These are phyloP conservation scores for Amphiprion percula DNA, from an alignment of 2,113 vertebrate genomes.

Conservation along the genomic window DNA sequence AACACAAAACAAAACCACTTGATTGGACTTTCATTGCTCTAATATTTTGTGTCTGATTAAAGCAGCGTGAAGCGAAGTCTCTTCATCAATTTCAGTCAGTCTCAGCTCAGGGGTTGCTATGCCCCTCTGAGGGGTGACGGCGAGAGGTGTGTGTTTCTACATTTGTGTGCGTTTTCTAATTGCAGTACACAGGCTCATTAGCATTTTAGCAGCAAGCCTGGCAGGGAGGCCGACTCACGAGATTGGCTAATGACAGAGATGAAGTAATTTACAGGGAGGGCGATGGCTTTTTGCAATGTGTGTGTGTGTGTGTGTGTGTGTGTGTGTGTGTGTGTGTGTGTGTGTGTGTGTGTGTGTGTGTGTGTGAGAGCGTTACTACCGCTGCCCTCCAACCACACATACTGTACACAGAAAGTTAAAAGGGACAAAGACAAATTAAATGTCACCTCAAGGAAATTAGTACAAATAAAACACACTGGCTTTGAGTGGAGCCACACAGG, in stretches of 20 bases:
- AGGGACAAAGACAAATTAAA: slow-evolving; percentile 30
- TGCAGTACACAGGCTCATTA: slow-evolving; percentile 61
- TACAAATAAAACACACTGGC: slow-evolving; percentile 18
- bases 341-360: background rate
- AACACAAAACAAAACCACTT: slow-evolving; percentile 22
- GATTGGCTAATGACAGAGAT: slow-evolving; percentile 76
- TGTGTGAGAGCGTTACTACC: slow-evolving; percentile 27
- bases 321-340: slow-evolving; percentile 11
- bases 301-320: background rate
- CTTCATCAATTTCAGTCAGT: slow-evolving; percentile 37
- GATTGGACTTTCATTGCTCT: slow-evolving; percentile 49
- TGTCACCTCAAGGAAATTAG: slow-evolving; percentile 25
- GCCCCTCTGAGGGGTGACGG: slow-evolving; percentile 36
- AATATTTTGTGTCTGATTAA: slow-evolving; percentile 54
- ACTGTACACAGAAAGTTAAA: slow-evolving; percentile 30
- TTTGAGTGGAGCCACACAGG: slow-evolving; percentile 24
- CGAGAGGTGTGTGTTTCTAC: slow-evolving; percentile 41
- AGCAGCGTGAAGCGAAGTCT: slow-evolving; percentile 31
- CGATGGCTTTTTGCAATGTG: slow-evolving; percentile 46
- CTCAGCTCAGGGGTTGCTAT: slow-evolving; percentile 11
- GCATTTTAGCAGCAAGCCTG: slow-evolving; percentile 70
- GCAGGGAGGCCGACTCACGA: slow-evolving; percentile 54
- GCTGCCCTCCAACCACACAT: slow-evolving; percentile 29
- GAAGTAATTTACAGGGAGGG: slow-evolving; percentile 66
- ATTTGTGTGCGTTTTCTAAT: slow-evolving; percentile 56